phyloP scores from a whole-genome alignment of 2,888 invertebrate species.

The Chymomyza procnemis region DNA sequence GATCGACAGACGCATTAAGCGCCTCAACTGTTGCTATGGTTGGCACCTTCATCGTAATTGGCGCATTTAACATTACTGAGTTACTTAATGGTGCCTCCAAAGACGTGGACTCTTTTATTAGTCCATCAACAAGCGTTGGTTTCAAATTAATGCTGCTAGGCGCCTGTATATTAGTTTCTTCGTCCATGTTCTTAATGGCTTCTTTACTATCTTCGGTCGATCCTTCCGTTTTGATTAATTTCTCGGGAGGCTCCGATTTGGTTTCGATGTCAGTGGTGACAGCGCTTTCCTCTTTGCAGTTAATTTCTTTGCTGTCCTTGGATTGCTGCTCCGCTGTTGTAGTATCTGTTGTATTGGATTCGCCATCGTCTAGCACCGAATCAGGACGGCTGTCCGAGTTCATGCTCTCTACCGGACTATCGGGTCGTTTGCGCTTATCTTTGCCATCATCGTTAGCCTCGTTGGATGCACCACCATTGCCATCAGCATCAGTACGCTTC shows the following conservation, averaged over 20 bases:
- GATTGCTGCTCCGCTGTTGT: conserved; percentile 74
- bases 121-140: conserved; percentile 47
- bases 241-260: conserved; percentile 77
- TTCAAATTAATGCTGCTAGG: conserved; percentile 56
- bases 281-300: conserved; percentile 68
- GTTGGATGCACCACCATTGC: conserved; percentile 44
- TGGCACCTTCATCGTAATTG: conserved; percentile 73
- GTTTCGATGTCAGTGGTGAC: conserved; percentile 70
- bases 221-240: conserved; percentile 56
- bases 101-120: conserved; percentile 43
- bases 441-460: conserved; percentile 72
- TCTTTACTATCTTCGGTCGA: conserved; percentile 68
- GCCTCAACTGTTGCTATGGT: conserved; percentile 72
- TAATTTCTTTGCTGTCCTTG: conserved; percentile 78
- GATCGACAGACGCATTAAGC: conserved; percentile 71
- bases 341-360: conserved; percentile 78
- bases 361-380: conserved; percentile 85
- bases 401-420: conserved; percentile 89
- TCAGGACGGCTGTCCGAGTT: conserved; percentile 88
- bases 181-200: conserved; percentile 75
- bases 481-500: conserved; percentile 79
- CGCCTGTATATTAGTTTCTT: conserved; percentile 77
- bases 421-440: conserved; percentile 80
- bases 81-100: conserved; percentile 32
- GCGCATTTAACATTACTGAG: conserved; percentile 35